Percentiles rank a stretch among this genome's conserved stretches.
These are phyloP conservation scores for Lacerta viridis DNA, from an alignment of 2,797 vertebrate species.

Conservation along the genomic window DNA sequence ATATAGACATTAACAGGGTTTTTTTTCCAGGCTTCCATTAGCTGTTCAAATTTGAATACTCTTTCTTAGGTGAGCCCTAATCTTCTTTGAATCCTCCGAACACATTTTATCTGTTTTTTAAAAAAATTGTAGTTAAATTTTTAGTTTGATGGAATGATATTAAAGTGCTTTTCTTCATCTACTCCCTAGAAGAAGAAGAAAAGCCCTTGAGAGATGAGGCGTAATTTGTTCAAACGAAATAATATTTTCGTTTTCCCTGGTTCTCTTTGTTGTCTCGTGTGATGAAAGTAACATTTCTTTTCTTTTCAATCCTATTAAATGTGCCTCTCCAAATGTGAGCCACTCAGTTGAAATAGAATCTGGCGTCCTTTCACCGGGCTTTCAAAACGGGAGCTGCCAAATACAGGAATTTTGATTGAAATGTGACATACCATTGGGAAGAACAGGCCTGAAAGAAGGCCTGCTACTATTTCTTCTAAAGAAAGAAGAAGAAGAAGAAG, in stretches of 20 bases:
- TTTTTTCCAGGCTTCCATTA: constrained; percentile 87
- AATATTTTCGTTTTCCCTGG: constrained; percentile 86
- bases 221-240: constrained; percentile 88
- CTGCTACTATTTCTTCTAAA: constrained; percentile 53
- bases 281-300: constrained; percentile 89
- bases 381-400: constrained; percentile 76
- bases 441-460: constrained; percentile 63
- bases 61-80: constrained; percentile 87
- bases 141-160: constrained; percentile 88
- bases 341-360: constrained; percentile 81
- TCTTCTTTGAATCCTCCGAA: constrained; percentile 87
- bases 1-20: constrained; percentile 86
- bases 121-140: constrained; percentile 88
- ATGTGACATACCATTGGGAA: constrained; percentile 75
- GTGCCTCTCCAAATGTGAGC: constrained; percentile 78
- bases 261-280: constrained; percentile 86
- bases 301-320: constrained; percentile 84
- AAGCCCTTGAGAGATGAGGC: constrained; percentile 82
- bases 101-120: constrained; percentile 85
- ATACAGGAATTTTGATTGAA: constrained; percentile 75
- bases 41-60: constrained; percentile 87
- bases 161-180: constrained; percentile 87
- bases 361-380: constrained; percentile 75
- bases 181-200: constrained; percentile 78
- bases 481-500: no score